A percentile compares a stretch with the other conserved stretches of the same genome.
phyloP scores from a whole-genome alignment of 30 jellyfish, hydroid and myxozoan species.

The Aurelia sp. region DNA sequence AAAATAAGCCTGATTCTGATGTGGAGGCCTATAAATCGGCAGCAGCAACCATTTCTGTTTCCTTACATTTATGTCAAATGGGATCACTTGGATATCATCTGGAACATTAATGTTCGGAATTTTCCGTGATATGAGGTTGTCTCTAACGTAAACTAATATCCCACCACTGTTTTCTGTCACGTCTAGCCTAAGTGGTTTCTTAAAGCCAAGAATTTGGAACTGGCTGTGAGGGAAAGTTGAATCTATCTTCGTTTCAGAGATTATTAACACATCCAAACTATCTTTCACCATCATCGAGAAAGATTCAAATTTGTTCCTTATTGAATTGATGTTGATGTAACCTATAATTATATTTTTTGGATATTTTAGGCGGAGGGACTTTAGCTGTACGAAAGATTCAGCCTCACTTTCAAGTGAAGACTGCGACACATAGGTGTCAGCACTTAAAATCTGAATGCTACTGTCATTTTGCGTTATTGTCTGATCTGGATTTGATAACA shows the following conservation, averaged over 20 bases:
- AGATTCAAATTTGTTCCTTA: conserved; percentile 31
- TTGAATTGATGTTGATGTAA: conserved; percentile 49
- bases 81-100: conserved; percentile 17
- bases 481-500: conserved; percentile 1
- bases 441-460: neutral
- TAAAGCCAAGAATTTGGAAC: conserved; percentile 3
- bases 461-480: neutral
- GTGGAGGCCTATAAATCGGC: neutral
- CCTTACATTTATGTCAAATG: conserved; percentile 13
- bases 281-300: conserved; percentile 27
- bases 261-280: too few species aligned
- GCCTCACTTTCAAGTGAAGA: too few species aligned
- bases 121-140: conserved; percentile 25
- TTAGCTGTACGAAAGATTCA: too few species aligned
- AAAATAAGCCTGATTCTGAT: conserved; percentile 3
- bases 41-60: conserved; percentile 26
- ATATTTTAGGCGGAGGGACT: conserved; percentile 12
- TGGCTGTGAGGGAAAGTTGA: too few species aligned
- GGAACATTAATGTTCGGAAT: neutral
- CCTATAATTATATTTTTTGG: conserved; percentile 10
- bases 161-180: conserved; percentile 53
- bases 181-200: conserved; percentile 38
- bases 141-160: conserved; percentile 31
- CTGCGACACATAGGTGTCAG: too few species aligned
- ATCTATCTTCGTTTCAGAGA: too few species aligned